phyloP scores from a whole-genome alignment of 1,140 invertebrate species.

The Antheraea mylitta region DNA sequence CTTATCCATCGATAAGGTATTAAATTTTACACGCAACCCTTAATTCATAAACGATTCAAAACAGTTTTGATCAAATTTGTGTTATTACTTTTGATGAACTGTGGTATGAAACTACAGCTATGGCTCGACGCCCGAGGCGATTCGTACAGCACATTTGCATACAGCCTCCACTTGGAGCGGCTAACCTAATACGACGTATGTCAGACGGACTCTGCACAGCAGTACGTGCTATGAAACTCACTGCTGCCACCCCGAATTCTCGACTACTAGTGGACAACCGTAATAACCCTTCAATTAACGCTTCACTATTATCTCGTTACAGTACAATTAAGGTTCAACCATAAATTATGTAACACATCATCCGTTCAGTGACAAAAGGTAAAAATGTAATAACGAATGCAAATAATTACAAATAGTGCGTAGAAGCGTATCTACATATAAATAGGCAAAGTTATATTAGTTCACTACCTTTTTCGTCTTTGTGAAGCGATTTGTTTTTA shows the following conservation, averaged over 20 bases:
- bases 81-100: neutral
- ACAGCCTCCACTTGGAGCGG: constrained; percentile 25
- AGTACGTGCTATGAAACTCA: constrained; percentile 16
- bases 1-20: too few species aligned
- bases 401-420: too few species aligned
- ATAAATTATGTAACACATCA: neutral
- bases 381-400: too few species aligned
- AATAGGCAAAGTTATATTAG: too few species aligned
- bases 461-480: too few species aligned
- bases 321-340: neutral
- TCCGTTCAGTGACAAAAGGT: too few species aligned
- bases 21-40: too few species aligned
- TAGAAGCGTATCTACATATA: too few species aligned
- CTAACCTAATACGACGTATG: constrained; percentile 29
- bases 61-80: neutral
- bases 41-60: neutral
- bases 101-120: neutral
- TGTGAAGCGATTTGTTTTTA: too few species aligned
- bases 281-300: neutral
- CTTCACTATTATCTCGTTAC: neutral
- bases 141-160: constrained; percentile 21
- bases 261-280: neutral
- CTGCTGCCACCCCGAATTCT: neutral
- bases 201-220: constrained; percentile 18
- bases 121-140: constrained; percentile 10